phyloP scores from a whole-genome alignment of 2,888 invertebrate genomes.

The Therioaphis trifolii region DNA sequence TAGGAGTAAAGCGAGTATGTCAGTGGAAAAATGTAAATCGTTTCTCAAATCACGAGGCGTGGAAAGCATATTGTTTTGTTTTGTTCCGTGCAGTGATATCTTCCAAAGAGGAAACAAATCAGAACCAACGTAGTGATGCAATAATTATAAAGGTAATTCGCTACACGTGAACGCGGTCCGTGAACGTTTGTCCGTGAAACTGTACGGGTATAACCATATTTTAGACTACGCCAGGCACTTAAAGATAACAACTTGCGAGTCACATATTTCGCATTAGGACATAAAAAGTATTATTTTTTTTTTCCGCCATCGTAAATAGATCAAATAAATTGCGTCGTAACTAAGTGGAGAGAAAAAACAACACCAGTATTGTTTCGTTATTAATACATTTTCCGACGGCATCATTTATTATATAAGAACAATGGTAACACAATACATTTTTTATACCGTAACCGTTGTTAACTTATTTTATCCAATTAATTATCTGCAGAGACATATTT shows the following conservation, averaged over 20 bases:
- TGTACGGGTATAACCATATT: background rate
- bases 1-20: no score
- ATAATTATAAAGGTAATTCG: background rate
- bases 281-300: conserved; percentile 34
- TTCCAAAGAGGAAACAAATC: no score
- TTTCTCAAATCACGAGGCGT: no score
- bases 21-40: no score
- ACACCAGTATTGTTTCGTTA: conserved; percentile 36
- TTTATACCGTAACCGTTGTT: conserved; percentile 24
- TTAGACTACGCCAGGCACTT: background rate
- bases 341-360: background rate
- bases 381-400: conserved; percentile 27
- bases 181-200: background rate
- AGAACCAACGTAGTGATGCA: no score
- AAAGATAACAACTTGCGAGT: conserved; percentile 13
- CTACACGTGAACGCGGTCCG: background rate
- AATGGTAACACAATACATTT: conserved; percentile 38
- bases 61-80: no score
- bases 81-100: background rate
- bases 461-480: conserved; percentile 49
- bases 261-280: background rate
- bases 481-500: conserved; percentile 44
- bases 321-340: conserved; percentile 32
- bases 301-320: conserved; percentile 11
- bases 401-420: conserved; percentile 25